phyloP scores from a whole-genome alignment of 1,140 invertebrate species.

The Magallana ariakensis region DNA sequence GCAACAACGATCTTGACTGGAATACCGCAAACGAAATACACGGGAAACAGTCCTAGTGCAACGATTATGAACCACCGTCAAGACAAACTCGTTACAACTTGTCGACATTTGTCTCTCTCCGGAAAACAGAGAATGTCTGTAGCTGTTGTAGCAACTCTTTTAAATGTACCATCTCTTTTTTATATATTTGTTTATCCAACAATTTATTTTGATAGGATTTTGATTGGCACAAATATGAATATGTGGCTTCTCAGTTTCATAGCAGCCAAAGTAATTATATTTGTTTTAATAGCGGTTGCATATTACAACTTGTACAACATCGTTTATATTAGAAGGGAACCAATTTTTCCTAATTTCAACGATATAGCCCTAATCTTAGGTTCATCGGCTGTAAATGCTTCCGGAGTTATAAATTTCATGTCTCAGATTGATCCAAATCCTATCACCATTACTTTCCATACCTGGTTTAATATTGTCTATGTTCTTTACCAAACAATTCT shows the following conservation, averaged over 20 bases:
- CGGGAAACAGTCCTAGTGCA: background rate
- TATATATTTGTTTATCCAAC: background rate
- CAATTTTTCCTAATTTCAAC: background rate
- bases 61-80: background rate
- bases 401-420: background rate
- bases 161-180: background rate
- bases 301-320: background rate
- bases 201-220: background rate
- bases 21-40: background rate
- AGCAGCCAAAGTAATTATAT: background rate
- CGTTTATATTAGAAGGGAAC: background rate
- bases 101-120: background rate
- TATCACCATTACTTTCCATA: background rate
- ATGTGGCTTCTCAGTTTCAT: background rate
- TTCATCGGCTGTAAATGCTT: background rate
- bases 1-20: background rate
- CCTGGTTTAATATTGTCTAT: background rate
- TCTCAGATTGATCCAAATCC: background rate
- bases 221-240: background rate
- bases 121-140: background rate
- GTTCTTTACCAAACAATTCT: background rate
- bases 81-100: background rate
- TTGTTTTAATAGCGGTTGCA: background rate
- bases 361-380: background rate
- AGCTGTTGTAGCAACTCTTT: background rate